phyloP scores from a whole-genome alignment of 2,113 vertebrate species.

The Leucopsar rothschildi region DNA sequence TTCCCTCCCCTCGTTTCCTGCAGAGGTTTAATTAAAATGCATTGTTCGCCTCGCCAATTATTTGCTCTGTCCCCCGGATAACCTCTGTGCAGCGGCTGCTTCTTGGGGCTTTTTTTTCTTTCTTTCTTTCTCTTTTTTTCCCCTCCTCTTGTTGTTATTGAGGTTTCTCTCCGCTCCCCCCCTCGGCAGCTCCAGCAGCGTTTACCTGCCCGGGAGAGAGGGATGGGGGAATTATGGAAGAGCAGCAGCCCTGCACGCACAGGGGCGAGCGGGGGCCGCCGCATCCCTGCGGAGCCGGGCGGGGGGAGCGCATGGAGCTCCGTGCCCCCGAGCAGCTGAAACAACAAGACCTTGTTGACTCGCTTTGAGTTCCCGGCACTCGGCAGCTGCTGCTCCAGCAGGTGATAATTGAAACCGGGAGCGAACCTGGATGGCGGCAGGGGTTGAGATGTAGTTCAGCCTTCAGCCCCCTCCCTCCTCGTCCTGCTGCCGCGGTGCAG shows the following conservation, averaged over 20 bases:
- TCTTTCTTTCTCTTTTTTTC: rapidly evolving
- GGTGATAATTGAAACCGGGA: conserved; percentile 65
- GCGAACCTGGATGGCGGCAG: conserved; percentile 10
- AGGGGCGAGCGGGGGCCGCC: neutral
- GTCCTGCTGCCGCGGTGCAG: rapidly evolving
- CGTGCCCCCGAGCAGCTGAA: conserved; percentile 50
- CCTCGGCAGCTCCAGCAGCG: neutral
- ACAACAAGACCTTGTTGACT: conserved; percentile 53
- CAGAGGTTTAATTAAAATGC: conserved; percentile 61
- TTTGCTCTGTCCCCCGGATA: conserved; percentile 58
- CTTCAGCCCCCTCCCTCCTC: neutral
- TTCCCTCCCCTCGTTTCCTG: conserved; percentile 58
- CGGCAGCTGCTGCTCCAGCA: conserved; percentile 64
- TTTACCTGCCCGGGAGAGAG: conserved; percentile 5
- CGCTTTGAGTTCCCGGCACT: conserved; percentile 18
- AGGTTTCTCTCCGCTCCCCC: neutral
- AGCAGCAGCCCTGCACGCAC: neutral
- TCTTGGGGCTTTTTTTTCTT: neutral
- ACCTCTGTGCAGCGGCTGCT: conserved; percentile 18
- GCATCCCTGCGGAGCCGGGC: neutral
- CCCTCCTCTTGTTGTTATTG: neutral
- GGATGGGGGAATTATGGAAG: neutral
- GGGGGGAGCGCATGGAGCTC: neutral
- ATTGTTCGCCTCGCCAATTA: conserved; percentile 58
- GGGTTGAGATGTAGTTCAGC: conserved; percentile 6